A percentile compares a stretch with the other conserved stretches of the same genome.
Conservation (phyloP, 2,888 invertebrate genomes). For the Imbricaverruca yamaguchii region DNA sequence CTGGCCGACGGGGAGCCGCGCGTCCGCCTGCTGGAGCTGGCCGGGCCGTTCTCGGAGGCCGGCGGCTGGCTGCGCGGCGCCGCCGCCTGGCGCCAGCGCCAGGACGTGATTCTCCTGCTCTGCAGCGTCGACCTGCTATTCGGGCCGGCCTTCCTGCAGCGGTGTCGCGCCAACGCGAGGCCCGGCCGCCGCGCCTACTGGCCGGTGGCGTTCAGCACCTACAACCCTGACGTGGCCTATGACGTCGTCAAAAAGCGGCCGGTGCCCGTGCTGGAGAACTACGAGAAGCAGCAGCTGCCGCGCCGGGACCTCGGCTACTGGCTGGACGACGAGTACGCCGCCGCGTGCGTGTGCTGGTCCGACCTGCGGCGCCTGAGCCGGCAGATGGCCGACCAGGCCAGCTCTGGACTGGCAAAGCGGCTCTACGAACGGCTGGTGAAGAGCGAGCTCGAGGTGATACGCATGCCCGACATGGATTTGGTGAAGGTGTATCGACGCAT, state of each 20-base stretch:
- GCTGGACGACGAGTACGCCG: neutral
- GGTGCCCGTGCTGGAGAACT: slow-evolving; percentile 10
- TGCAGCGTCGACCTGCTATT: slow-evolving; percentile 30
- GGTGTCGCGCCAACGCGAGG: slow-evolving; percentile 27
- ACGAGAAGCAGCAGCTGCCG: neutral
- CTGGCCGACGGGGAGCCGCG: neutral
- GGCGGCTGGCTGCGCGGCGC: slow-evolving; percentile 26
- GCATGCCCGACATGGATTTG: neutral
- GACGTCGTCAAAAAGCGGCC: slow-evolving; percentile 22
- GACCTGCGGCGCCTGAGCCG: neutral
- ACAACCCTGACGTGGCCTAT: slow-evolving; percentile 29
- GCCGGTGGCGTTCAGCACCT: slow-evolving; percentile 29
- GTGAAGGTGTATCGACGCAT: neutral
- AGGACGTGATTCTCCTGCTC: slow-evolving; percentile 26
- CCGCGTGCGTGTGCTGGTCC: neutral
- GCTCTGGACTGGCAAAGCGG: neutral
- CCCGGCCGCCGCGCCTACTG: slow-evolving; percentile 27
- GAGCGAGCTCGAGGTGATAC: neutral
- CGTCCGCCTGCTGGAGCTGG: neutral
- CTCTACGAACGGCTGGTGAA: neutral
- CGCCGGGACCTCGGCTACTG: neutral
- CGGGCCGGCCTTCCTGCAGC: slow-evolving; percentile 26
- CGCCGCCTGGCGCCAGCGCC: neutral
- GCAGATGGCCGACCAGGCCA: too few relatives aligned
- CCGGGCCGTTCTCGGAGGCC: slow-evolving; percentile 26